A percentile compares a stretch with the other conserved stretches of the same genome.
phyloP scores from a whole-genome alignment of 1,140 invertebrate genomes.

The Drosophila virilis region DNA sequence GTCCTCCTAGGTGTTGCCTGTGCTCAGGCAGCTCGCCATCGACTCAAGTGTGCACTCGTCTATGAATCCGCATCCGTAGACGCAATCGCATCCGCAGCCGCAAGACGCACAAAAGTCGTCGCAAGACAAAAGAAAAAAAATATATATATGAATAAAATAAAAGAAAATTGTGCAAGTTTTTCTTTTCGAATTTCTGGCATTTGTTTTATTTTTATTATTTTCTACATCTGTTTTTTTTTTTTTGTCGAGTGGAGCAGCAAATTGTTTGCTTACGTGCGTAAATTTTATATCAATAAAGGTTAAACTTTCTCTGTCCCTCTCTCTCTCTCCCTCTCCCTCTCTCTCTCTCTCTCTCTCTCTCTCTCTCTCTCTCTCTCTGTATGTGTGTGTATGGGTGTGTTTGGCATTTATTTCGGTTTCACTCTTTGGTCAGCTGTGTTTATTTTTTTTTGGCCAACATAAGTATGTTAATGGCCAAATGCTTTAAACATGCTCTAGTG shows the following conservation, averaged over 20 bases:
- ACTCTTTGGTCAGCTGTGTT: neutral
- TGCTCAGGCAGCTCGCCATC: constrained; percentile 12
- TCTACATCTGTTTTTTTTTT: constrained; percentile 5
- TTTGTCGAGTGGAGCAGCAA: constrained; percentile 8
- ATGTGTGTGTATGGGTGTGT: neutral
- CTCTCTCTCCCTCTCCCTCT: neutral
- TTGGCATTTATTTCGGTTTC: constrained; percentile 20
- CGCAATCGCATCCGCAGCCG: constrained; percentile 42
- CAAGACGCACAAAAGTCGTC: constrained; percentile 19
- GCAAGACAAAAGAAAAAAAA: neutral
- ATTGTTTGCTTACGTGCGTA: constrained; percentile 57
- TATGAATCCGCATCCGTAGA: constrained; percentile 62
- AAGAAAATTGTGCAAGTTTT: constrained; percentile 29
- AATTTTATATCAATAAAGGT: constrained; percentile 52
- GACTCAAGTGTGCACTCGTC: constrained; percentile 75
- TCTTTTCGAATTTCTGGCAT: constrained; percentile 6
- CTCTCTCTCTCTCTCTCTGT: neutral
- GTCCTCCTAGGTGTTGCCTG: constrained; percentile 29
- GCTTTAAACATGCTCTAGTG: constrained; percentile 14
- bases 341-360: neutral
- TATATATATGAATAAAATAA: neutral
- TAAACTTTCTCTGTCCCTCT: neutral
- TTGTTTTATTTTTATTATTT: constrained; percentile 20
- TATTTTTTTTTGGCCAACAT: neutral
- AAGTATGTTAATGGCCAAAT: constrained; percentile 10